Evolutionary conservation across 1,140 invertebrate species (phyloP).

Genomic region (Potamilus streckersoni): DNA sequence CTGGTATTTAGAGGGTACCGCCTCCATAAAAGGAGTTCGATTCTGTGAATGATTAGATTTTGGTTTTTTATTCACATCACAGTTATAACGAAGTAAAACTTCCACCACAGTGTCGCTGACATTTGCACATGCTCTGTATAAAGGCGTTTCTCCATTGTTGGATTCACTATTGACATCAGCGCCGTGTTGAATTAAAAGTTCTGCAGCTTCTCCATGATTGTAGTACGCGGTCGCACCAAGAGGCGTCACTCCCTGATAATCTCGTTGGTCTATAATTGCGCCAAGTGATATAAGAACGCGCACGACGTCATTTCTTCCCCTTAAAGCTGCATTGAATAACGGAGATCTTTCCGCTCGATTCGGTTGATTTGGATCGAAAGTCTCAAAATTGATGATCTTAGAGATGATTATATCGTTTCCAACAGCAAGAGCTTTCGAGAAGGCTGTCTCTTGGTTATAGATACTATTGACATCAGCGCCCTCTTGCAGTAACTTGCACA

Average conservation of each 20-base stretch:
- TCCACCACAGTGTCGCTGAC: not conserved
- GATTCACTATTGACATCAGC: conserved; percentile 6
- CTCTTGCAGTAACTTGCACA: too few species aligned
- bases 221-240: not conserved
- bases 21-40: conserved; percentile 16
- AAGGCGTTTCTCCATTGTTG: conserved; percentile 9
- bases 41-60: conserved; percentile 1
- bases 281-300: conserved; percentile 13
- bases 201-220: not conserved
- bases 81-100: conserved; percentile 2
- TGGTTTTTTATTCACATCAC: conserved; percentile 10
- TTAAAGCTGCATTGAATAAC: conserved; percentile 3
- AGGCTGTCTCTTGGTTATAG: too few species aligned
- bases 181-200: conserved; percentile 1
- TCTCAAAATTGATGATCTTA: too few species aligned
- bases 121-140: conserved; percentile 12
- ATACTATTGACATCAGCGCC: too few species aligned
- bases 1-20: conserved; percentile 10
- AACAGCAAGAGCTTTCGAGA: too few species aligned
- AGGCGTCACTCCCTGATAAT: conserved; percentile 7
- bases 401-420: too few species aligned
- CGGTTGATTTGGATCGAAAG: too few species aligned
- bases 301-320: not conserved
- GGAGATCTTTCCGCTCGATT: too few species aligned
- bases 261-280: conserved; percentile 1